Conservation (phyloP, 37 sponge, comb jelly and placozoan species). For the Crambe crambe region DNA sequence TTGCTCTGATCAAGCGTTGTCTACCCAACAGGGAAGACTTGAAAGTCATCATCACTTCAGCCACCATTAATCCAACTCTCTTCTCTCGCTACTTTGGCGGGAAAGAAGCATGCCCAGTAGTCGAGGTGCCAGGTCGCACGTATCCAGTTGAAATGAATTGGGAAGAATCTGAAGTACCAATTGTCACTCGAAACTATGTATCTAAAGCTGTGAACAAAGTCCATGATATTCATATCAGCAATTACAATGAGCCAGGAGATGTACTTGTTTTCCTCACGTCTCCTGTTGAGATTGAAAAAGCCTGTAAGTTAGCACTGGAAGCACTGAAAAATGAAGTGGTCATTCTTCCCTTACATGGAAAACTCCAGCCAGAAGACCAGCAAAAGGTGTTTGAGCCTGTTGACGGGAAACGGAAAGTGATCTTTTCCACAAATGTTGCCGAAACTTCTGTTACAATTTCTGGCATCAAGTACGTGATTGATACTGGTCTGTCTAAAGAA, state of each 20-base stretch:
- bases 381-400: slow-evolving; percentile 61
- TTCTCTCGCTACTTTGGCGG: slow-evolving; percentile 62
- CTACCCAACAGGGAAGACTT: slow-evolving; percentile 59
- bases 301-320: slow-evolving; percentile 26
- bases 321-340: slow-evolving; percentile 13
- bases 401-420: slow-evolving; percentile 56
- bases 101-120: slow-evolving; percentile 11
- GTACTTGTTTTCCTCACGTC: slow-evolving; percentile 87
- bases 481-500: slow-evolving; percentile 82
- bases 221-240: slow-evolving; percentile 22
- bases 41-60: slow-evolving; percentile 79
- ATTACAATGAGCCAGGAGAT: slow-evolving; percentile 50
- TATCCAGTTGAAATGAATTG: slow-evolving; percentile 74
- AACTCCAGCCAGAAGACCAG: slow-evolving; percentile 81
- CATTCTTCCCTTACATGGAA: slow-evolving; percentile 79
- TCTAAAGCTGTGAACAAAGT: slow-evolving; percentile 20
- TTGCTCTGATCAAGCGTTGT: slow-evolving; percentile 69
- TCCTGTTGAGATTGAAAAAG: slow-evolving; percentile 72
- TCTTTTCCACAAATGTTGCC: slow-evolving; percentile 92
- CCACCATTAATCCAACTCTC: slow-evolving; percentile 72
- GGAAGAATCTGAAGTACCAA: slow-evolving; percentile 3
- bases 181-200: neutral
- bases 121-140: slow-evolving; percentile 67
- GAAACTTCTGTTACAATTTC: slow-evolving; percentile 92
- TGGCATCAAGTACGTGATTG: slow-evolving; percentile 79